Evolutionary conservation across 1,140 invertebrate species (phyloP), one percentile per base, ranked within the genome.

Genomic region (Bombus balteatus): DNA sequence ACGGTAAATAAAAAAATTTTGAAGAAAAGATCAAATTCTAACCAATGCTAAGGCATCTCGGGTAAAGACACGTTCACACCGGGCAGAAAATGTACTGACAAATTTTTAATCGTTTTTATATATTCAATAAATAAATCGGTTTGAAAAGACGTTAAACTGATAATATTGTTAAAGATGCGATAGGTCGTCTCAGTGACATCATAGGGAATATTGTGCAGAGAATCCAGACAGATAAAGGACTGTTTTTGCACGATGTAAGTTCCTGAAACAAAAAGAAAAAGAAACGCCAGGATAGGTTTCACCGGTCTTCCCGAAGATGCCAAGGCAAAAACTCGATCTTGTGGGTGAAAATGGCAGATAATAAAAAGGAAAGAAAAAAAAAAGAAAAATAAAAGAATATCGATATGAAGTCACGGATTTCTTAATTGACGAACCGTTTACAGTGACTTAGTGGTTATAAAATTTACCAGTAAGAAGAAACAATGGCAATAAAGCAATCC

Each of bases 221-320:
- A 93, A 83, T 95, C 93, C 93, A 93, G 90, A 93, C 83, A 91
- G 87, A 85, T 92, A 94, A 93, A 92, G 92, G 92, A 92, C 91
- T 95, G 86, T 83, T 92, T 93, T 93, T 94, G 91, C 91, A 92
- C 89, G 93, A 94, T 78, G 93, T 94, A 94, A 93, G 92, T 89
- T 91, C 94, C 95, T 95, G 95, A 94, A 95, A 95, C 94, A 95
- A 94, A 95, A 93, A 94, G 89, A 93, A 91, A 80, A 82, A 94
- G 83, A 86, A 92, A 92, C 85, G 91, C 92, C 87, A 92, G 88
- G 90, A 89, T 94, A 93, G 92, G 86, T 87, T 92, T 92, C 59
- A 86, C 75, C 73, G 66, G 76, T 76, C 88, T 91, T 81, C 85
- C 83, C 86, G 73, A 59, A 39, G 68, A 78, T 81, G 83, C 81